Base-by-base conservation (phyloP, 2,797 vertebrate genomes). In the Myiotriccus ornatus region DNA sequence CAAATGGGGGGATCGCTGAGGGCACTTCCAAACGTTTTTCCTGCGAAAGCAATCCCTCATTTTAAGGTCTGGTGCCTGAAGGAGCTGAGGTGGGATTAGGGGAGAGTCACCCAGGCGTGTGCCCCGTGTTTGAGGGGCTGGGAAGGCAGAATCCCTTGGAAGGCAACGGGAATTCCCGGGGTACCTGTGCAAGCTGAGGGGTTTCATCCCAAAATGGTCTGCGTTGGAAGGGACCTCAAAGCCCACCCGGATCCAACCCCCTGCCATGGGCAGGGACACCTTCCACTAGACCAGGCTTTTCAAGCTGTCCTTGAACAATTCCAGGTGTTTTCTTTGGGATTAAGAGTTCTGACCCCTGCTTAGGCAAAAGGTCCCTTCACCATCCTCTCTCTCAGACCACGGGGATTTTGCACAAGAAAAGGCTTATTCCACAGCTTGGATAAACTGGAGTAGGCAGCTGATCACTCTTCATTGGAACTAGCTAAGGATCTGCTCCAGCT, bases 141-240 rank as follows among this genome's bases (percentile, higher is more conserved):
- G 52, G 28, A 34, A 64, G 30, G 47, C 2, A 39, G 30, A 16
- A 15, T 23, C 43, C 18, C 28, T 46, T 4, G 24, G 25, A 9
- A n/a, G 63, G 37, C 7, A 37, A 4, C 3, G 22, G 76, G 53
- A 64, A 57, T 77, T 84, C n/a, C 44, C 50, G 13, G 1, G 0
- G 44, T 13, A 12, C 37, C 25, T 3, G 1, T 6, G 11, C 30
- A 12, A 65, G 9, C 1, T 1, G 21, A 46, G 14, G 15, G 3
- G 3, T 7, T 56, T n/a, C 44, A 52, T 68, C 75, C n/a, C 24
- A 6, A 7, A 34, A 37, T 1, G 3, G 3, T 0, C 30, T 7
- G n/a, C 13, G 4, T 13, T n/a, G 50, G 50, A 44, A 64, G 43
- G 49, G 28, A 13, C 37, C 37, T 64, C 49, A 13, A 50, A 63